Base-by-base conservation (phyloP, 2,888 invertebrate genomes). In the Trichogramma evanescens region DNA sequence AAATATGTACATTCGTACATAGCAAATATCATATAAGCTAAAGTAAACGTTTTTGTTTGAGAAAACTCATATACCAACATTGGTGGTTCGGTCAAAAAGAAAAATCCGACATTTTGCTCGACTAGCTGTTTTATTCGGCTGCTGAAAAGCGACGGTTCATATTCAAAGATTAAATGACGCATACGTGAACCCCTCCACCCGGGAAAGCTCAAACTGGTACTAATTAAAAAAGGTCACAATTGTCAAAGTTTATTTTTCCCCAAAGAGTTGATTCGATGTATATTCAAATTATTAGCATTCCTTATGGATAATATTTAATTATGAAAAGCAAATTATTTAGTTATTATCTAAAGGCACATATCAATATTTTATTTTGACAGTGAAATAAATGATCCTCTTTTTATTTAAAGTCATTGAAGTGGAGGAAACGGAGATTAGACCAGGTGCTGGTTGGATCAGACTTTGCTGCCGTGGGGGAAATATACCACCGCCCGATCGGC, bases 401-500 rank as follows among this genome's bases (percentile, higher is more conserved):
- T 53, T 26, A 58, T 51, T 50, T 56, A 2, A 60, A 74, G 74
- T 69, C 44, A 71, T 73, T 61, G 72, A 75, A 56, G 66, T 71
- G n/a, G 72, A 74, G 51, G 70, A 70, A 49, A 66, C 70, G 51
- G 65, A 66, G 56, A 56, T 67, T 39, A 70, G 69, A 56, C 66
- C 72, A n/a, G 68, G 65, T 9, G 63, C 62, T 51, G 68, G 69
- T 5, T 74, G 73, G 71, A 65, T 71, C 39, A 66, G 69, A 39
- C 64, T 74, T n/a, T 74, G 74, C 64, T 75, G 72, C 67, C 68
- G 70, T 10, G 69, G 69, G 48, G 63, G 65, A 13, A 65, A 61
- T 45, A 54, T 65, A 44, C 67, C 70, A 9, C 69, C 72, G n/a
- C 67, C 70, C 26, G 70, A 72, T 65, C 70, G 65, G 68, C 69